Base-by-base conservation (phyloP, 1,140 invertebrate species). In the Diploscapter pachys region DNA sequence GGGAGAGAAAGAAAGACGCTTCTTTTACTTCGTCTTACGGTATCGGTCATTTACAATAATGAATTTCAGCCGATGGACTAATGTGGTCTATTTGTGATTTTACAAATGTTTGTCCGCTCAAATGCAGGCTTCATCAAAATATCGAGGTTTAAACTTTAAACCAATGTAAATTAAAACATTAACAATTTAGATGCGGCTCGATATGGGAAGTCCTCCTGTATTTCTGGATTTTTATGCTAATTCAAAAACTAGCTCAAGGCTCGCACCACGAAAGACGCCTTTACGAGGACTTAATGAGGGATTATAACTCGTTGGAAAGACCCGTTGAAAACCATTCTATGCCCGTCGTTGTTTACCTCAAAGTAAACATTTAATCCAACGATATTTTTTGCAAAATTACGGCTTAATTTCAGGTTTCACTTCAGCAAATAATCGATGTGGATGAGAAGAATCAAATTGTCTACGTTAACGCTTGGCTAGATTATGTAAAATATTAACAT, bases 401-500 rank as follows among this genome's bases (percentile, higher is more conserved):
- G 65, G n/a, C 51, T 67, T 48, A 53, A 54, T n/a, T 76, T 8
- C 48, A 76, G 75, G 75, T 76, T 2, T 76, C 69, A 11, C 64
- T 75, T 50, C 96, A 97, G 91, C 96, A 99, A 91, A 96, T 99
- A 87, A 98, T 99, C 88, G 96, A 99, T 89, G 95, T 99, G 91
- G 96, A 98, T 71, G 83, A 83, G 71, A 83, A 83, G 62, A 81
- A 82, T 77, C 83, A 84, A 75, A 80, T 84, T 61, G 77, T 84
- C 2, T 78, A 78, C 62, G 77, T 84, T 8, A 84, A 86, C 64
- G 84, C 84, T 0, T 86, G 85, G 83, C 66, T 86, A 3, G 85
- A 86, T 73, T 86, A 80, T 56, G 78, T 80, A 65, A 72, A 73
- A 63, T 50, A 59, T 71, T 59, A 9, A 9, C 4, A 70, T 31